A percentile compares a stretch with the other conserved stretches of the same genome.
Evolutionary conservation across 2,888 invertebrate genomes (phyloP).

Genomic region (Perdita meconis): DNA sequence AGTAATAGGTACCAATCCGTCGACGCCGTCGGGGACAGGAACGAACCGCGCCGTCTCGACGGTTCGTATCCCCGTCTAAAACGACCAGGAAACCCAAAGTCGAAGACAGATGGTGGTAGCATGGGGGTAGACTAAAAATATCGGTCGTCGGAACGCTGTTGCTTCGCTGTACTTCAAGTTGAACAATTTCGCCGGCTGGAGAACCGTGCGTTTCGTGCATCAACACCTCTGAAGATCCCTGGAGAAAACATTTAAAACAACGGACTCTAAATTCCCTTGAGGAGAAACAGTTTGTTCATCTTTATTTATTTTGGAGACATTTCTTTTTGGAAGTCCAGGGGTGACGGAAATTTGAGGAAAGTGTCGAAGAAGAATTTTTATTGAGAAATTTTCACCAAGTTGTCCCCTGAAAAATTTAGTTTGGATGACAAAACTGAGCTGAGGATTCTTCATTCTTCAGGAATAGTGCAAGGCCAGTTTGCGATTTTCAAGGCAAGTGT

Average conservation of each 20-base stretch:
- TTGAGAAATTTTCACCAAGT: too few relatives aligned
- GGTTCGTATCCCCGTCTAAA: constrained; percentile 45
- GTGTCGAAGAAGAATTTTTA: not conserved
- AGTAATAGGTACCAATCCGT: constrained; percentile 21
- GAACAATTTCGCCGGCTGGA: constrained; percentile 65
- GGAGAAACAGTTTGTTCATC: too few relatives aligned
- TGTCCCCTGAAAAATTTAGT: constrained; percentile 33
- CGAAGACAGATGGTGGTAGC: constrained; percentile 67
- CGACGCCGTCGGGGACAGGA: constrained; percentile 10
- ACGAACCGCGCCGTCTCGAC: constrained; percentile 45
- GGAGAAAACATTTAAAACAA: constrained; percentile 7
- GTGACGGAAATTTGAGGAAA: not conserved
- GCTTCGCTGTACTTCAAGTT: constrained; percentile 39
- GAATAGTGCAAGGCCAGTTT: not conserved
- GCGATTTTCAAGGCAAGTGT: not conserved
- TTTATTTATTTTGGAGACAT: too few relatives aligned
- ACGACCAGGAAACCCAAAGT: constrained; percentile 67
- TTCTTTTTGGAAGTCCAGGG: not conserved
- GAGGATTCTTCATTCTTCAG: not conserved
- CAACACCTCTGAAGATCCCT: constrained; percentile 29
- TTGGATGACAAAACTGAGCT: not conserved
- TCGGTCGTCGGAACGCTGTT: constrained; percentile 57
- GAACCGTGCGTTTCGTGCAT: constrained; percentile 37
- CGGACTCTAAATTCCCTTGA: constrained; percentile 1
- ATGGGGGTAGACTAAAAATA: constrained; percentile 69